Conservation (phyloP, 2,797 vertebrate species). For the Xiphorhynchus erythropygius region DNA sequence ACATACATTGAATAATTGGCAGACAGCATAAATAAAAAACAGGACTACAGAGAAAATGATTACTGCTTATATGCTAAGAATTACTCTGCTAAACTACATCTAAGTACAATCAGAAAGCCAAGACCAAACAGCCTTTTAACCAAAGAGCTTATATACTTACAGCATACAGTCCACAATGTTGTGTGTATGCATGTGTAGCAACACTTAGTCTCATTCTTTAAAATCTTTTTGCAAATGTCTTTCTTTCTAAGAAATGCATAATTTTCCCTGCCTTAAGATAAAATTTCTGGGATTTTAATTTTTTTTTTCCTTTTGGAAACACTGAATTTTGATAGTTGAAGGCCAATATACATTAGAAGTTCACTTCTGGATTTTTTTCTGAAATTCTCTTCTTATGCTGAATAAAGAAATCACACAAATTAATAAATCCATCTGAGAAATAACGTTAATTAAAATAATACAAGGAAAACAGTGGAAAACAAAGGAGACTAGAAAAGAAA, state of each 20-base stretch:
- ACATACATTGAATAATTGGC: not conserved
- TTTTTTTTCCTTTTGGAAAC: accelerated
- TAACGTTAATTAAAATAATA: not conserved
- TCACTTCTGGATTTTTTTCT: not conserved
- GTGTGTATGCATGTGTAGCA: not conserved
- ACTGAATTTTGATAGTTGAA: not conserved
- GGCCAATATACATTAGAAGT: not conserved
- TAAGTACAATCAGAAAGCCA: not conserved
- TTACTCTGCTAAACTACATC: not conserved
- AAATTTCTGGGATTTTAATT: not conserved
- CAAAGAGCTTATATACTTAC: not conserved
- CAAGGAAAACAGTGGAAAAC: not conserved
- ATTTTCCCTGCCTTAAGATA: not conserved
- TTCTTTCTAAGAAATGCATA: not conserved
- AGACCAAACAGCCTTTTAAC: not conserved
- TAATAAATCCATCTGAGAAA: not conserved
- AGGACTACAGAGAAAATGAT: not conserved
- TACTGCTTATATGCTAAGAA: not conserved
- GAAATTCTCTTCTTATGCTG: not conserved
- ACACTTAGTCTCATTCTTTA: not conserved
- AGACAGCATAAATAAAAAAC: not conserved
- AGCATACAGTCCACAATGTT: too few species aligned
- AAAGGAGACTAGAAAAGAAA: not conserved
- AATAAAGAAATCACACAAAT: not conserved
- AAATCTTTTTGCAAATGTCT: not conserved